These are phyloP conservation scores for Acleris sparsana DNA, from an alignment of 2,888 invertebrate species.

Conservation along the genomic window DNA sequence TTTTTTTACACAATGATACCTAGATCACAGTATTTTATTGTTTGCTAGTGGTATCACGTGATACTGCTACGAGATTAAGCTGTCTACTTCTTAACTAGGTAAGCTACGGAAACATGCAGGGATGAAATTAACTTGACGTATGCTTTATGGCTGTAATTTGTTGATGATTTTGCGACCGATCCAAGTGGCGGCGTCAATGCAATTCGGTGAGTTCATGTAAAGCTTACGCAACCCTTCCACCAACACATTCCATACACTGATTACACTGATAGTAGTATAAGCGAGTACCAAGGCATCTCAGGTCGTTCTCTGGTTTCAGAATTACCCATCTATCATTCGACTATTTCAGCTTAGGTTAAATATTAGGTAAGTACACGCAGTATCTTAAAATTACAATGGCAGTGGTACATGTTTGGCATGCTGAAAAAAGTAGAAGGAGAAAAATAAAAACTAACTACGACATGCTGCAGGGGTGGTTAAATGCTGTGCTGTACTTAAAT, in stretches of 20 bases:
- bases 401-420: slow-evolving; percentile 35
- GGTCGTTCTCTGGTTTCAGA: slow-evolving; percentile 33
- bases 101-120: slow-evolving; percentile 48
- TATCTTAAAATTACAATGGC: slow-evolving; percentile 33
- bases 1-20: neutral
- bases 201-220: slow-evolving; percentile 20
- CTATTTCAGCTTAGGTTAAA: slow-evolving; percentile 26
- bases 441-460: slow-evolving; percentile 34
- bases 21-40: neutral
- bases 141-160: slow-evolving; percentile 27
- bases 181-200: slow-evolving; percentile 14
- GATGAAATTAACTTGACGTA: slow-evolving; percentile 41
- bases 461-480: slow-evolving; percentile 31
- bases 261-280: slow-evolving; percentile 28
- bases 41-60: slow-evolving; percentile 12
- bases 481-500: slow-evolving; percentile 35
- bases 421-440: slow-evolving; percentile 32
- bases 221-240: slow-evolving; percentile 29
- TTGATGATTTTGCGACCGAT: slow-evolving; percentile 23
- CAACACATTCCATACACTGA: slow-evolving; percentile 19
- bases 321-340: slow-evolving; percentile 31
- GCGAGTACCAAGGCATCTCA: slow-evolving; percentile 35
- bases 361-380: slow-evolving; percentile 7
- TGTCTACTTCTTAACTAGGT: slow-evolving; percentile 37
- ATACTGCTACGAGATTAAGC: slow-evolving; percentile 45